Base-by-base conservation (phyloP, 2,888 invertebrate genomes). In the Myopa testacea region DNA sequence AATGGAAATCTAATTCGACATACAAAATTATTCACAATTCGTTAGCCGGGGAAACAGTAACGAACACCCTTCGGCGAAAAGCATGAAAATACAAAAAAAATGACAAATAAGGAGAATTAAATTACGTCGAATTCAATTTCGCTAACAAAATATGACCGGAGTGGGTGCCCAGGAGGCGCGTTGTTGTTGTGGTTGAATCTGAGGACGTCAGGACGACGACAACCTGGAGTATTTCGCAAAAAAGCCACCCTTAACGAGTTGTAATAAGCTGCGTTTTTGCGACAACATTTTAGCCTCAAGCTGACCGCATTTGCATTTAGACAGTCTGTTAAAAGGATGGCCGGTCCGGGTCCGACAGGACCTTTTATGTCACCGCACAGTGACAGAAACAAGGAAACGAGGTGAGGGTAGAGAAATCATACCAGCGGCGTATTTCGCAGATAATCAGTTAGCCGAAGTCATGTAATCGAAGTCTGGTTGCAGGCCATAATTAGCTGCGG, bases 61-160 rank as follows among this genome's bases (percentile, higher is more conserved):
- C 55, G 55, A 55, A 55, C 55, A 12, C 55, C 55, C 16, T 55
- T 14, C 55, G 55, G 55, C 55, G 16, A 12, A 55, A 55, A 3
- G 55, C n/a, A 26, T 1, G 26, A 26, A 26, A 26, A 26, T 26
- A 26, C 50, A 3, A 14, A 50, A 50, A 38, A 67, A 40, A 34
- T 37, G 34, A 37, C 55, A n/a, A 5, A 10, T 6, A n/a, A 55
- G 14, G 16, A 55, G n/a, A 40, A 67, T n/a, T 40, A n/a, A 67
- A 67, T 67, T 37, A 67, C 40, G 14, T 40, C 67, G 67, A 67
- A 67, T 40, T 14, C 67, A 67, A 40, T 67, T 67, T 67, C n/a
- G 67, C 40, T 19, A 63, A 63, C 63, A n/a, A 19, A 67, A 40
- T 16, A 37, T 19, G 40, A 14, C 55, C 55, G 55, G 4, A 14